Evolutionary conservation across 1,140 invertebrate species (phyloP).

Genomic region (Pseudomyrmex gracilis): DNA sequence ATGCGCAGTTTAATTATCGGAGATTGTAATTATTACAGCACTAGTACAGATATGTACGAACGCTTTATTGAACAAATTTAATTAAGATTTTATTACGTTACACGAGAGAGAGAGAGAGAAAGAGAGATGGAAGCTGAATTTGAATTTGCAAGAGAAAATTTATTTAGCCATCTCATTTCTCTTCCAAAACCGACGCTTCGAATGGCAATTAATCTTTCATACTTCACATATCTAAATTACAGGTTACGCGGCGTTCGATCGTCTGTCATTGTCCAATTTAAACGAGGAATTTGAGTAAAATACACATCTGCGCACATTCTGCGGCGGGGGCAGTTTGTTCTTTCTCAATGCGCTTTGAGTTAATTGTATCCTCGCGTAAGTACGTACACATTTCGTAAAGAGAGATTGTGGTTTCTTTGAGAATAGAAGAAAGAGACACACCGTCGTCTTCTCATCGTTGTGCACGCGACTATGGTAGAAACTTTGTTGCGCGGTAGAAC

Average conservation of each 20-base stretch:
- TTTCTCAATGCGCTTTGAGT: background rate
- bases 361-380: background rate
- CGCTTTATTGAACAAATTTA: constrained; percentile 36
- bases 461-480: constrained; percentile 12
- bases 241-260: background rate
- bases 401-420: constrained; percentile 25
- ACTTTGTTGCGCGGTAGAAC: constrained; percentile 7
- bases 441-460: constrained; percentile 1
- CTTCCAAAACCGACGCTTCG: no score
- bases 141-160: background rate
- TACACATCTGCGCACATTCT: background rate
- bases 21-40: constrained; percentile 7
- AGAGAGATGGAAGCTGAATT: constrained; percentile 4
- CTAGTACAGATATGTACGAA: background rate
- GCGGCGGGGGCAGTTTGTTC: background rate
- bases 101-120: background rate
- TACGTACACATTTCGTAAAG: constrained; percentile 7
- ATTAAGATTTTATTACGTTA: constrained; percentile 10
- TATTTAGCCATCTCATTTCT: constrained; percentile 23
- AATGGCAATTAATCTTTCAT: background rate
- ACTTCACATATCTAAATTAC: background rate
- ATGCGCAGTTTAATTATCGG: constrained; percentile 7
- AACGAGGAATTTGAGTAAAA: background rate
- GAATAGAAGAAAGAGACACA: background rate
- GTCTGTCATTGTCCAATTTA: background rate